Evolutionary conservation across 2,888 invertebrate genomes (phyloP).

Genomic region (Abscondita cerata): DNA sequence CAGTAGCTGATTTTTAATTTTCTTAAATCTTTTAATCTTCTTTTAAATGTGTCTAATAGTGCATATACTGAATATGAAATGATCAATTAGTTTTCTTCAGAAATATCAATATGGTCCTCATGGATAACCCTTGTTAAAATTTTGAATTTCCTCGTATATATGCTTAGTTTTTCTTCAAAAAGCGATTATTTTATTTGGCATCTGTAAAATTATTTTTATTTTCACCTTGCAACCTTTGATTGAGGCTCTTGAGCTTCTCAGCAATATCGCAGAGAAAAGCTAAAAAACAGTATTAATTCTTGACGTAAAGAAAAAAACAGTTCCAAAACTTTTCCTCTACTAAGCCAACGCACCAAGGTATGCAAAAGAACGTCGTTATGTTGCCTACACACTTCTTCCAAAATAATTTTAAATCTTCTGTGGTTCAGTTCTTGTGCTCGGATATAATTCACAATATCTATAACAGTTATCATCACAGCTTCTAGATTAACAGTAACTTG

Average conservation of each 20-base stretch:
- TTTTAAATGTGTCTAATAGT: too few relatives aligned
- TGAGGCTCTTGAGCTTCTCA: neutral
- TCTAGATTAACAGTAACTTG: neutral
- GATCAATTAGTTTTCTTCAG: too few relatives aligned
- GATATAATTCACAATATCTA: neutral
- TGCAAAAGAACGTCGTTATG: neutral
- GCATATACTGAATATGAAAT: too few relatives aligned
- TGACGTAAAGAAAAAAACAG: neutral
- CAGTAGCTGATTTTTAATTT: too few relatives aligned
- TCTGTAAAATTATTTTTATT: neutral
- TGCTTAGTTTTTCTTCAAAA: too few relatives aligned
- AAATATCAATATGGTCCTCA: neutral
- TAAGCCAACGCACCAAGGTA: neutral
- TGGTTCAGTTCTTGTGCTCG: neutral
- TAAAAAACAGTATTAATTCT: neutral
- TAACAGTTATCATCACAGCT: neutral
- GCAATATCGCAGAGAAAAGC: constrained; percentile 2
- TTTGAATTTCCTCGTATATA: too few relatives aligned
- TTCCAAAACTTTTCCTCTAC: neutral
- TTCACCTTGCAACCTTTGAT: neutral
- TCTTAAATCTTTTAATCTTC: too few relatives aligned
- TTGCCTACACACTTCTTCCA: neutral
- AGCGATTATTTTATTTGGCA: neutral
- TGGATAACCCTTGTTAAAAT: neutral
- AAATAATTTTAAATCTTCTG: constrained; percentile 3